Base-by-base conservation (phyloP, 2,113 vertebrate genomes). In the Bos javanicus region DNA sequence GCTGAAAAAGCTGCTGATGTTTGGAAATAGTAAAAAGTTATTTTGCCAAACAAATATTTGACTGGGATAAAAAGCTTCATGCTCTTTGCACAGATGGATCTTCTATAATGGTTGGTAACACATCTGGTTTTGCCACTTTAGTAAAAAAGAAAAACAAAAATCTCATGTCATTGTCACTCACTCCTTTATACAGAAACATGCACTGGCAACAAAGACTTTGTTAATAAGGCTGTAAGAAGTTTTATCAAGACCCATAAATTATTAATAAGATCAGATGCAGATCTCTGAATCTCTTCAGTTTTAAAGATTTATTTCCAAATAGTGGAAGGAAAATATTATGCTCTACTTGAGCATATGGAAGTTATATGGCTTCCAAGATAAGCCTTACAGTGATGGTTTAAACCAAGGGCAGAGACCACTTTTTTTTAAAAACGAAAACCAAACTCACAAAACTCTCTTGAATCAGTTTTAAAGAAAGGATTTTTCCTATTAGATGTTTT, bases 41-140 rank as follows among this genome's bases (percentile, higher is more conserved):
- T 87, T 48, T 90, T 97, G 25, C 43, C 43, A 90, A 97, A 67
- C 89, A 98, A 94, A 94, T 78, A 94, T 71, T 96, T 90, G 43
- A 39, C 25, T 57, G 50, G 11, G 39, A 62, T 36, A 78, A 87
- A 90, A 52, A 14, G 3, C 15, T 48, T 64, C 60, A 87, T 62
- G 88, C 17, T 84, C 43, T 94, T 94, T 91, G 60, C 26, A 57
- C 74, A 97, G 57, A 93, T 93, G 80, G 60, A 90, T 54, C 33
- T 90, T 76, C 48, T 83, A 50, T 46, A 87, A 52, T 96, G 43
- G 90, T 64, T 74, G 62, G 26, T 57, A 84, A 96, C 87, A 9
- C 57, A 91, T 97, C 87, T 95, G 95, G 5, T 96, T 96, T 91
- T 93, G 50, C 28, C 93, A 62, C 57, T 90, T 84, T 36, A 85